phyloP scores from a whole-genome alignment of 2,888 invertebrate genomes.

The Drosophila testacea region DNA sequence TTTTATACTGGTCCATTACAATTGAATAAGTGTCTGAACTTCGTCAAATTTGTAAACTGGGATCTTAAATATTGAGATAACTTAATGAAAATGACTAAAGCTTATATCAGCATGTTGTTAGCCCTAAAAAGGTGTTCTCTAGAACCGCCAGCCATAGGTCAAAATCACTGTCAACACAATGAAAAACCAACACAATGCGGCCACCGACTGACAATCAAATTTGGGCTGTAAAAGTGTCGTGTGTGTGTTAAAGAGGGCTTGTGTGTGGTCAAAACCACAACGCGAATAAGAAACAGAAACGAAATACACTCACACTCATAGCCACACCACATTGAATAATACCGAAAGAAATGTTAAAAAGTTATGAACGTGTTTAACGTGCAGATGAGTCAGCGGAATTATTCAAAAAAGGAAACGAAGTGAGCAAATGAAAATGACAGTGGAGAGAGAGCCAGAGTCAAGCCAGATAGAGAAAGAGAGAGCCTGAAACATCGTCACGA shows the following conservation, averaged over 20 bases:
- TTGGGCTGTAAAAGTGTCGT: slow-evolving; percentile 25
- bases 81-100: no score
- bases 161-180: slow-evolving; percentile 39
- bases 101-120: background rate
- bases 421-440: slow-evolving; percentile 58
- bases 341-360: background rate
- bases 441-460: slow-evolving; percentile 12
- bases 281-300: slow-evolving; percentile 16
- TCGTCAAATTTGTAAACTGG: no score
- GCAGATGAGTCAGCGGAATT: slow-evolving; percentile 67
- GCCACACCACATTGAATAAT: background rate
- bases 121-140: slow-evolving; percentile 17
- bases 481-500: slow-evolving; percentile 16
- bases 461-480: background rate
- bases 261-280: slow-evolving; percentile 44
- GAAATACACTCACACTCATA: slow-evolving; percentile 8
- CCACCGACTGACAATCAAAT: slow-evolving; percentile 30
- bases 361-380: slow-evolving; percentile 46
- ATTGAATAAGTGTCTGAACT: no score
- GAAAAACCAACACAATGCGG: slow-evolving; percentile 32
- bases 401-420: slow-evolving; percentile 61
- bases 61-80: no score
- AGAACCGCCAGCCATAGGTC: slow-evolving; percentile 17
- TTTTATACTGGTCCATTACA: no score
- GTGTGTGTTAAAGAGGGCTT: background rate